Evolutionary conservation across 64 coral and sea anemone genomes (phyloP), one percentile per base, ranked within the genome.

Genomic region (Montipora capricornis): DNA sequence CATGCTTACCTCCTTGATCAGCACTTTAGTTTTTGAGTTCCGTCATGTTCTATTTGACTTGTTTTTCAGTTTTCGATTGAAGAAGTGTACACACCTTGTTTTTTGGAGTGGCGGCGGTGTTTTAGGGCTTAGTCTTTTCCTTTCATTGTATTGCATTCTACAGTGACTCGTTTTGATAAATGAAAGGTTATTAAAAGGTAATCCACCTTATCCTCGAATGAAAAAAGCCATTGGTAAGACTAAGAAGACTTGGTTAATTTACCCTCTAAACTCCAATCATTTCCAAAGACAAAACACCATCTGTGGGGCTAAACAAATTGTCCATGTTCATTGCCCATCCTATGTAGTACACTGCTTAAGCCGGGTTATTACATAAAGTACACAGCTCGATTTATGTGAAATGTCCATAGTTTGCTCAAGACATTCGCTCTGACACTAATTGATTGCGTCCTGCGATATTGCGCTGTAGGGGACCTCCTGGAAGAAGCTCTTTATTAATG

Each of bases 361-460:
- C 89, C 55, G 61, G 47, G 52, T 77, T 74, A 85, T 75, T 64
- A 64, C 48, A 51, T 83, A 75, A 74, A 84, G 81, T 92, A 92
- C 81, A 92, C 90, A 92, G 55, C 80, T 84, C 70, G 17, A 84
- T 92, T 49, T 50, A 20, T 58, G 48, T 83, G 49, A 66, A 75
- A 92, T 78, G 68, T 73, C 90, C 69, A 84, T 86, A 83, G 82
- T 92, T 92, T 92, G 70, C 81, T 77, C 68, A 92, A 92, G 90
- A 92, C 76, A 92, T 92, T 92, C 81, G 59, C 24, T 15, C 55
- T 75, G 80, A 92, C 90, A 92, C 58, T 85, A 81, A 92, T 92
- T 92, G 90, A 92, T 92, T n/a, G 80, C 19, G 14, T 76, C 49
- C 37, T 37, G 2, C 37, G 58, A 77, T 85, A 92, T 92, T 76